Evolutionary conservation across 1,140 invertebrate species (phyloP), one percentile per base, ranked within the genome.

Genomic region (Liolophura sinensis): DNA sequence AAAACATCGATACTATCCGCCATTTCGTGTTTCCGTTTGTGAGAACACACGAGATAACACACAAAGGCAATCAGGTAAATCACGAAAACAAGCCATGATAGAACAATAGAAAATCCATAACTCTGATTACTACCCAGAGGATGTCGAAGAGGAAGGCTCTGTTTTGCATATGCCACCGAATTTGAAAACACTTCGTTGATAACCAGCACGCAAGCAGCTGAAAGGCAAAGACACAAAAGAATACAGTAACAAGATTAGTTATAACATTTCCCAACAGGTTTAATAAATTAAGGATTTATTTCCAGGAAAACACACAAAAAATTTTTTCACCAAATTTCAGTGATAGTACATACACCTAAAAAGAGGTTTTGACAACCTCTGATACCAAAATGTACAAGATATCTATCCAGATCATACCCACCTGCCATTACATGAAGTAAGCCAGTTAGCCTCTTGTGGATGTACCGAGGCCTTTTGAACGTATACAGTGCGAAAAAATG

Each of bases 371-470:
- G n/a, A n/a, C n/a, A n/a, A n/a, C n/a, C n/a, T n/a, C n/a, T n/a
- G n/a, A n/a, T n/a, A n/a, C n/a, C n/a, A 54, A 5, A 5, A 54
- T 54, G n/a, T 5, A 20, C 24, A 5, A 20, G 3, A 54, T 54
- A 20, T 20, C 24, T n/a, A 20, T 20, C 22, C 3, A 4, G 15
- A 7, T 27, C 47, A 25, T n/a, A 86, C 86, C 89, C 84, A 92
- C 92, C 90, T 81, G 90, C 89, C 59, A 95, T 90, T 76, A 95
- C 90, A 75, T 94, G 91, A 68, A 94, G 91, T 20, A 92, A 91
- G 0, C 91, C 92, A 12, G 93, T 92, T 22, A 95, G 85, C 47
- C 93, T 86, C 81, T 95, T 95, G 84, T 94, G 94, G 89, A 93
- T 94, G 78, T 95, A 95, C 12, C 93, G 87, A 14, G 92, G 92